Percentiles rank a stretch among this genome's conserved stretches.
These are phyloP conservation scores for Jacana jacana DNA, from an alignment of 2,113 vertebrate genomes.

Conservation along the genomic window DNA sequence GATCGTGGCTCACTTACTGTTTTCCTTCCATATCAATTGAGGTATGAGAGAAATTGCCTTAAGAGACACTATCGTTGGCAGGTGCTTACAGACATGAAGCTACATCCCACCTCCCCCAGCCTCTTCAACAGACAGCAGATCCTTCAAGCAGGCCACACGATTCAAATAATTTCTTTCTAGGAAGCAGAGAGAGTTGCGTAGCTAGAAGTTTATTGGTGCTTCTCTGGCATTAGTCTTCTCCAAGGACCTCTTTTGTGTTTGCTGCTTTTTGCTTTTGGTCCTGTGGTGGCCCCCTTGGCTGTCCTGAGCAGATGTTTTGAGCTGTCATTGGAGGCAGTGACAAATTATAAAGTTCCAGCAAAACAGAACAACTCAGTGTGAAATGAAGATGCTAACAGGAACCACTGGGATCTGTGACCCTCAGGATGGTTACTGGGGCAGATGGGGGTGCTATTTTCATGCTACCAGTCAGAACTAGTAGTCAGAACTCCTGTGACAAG, in stretches of 20 bases:
- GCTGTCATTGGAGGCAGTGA: neutral
- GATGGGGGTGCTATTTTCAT: neutral
- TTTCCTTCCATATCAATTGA: neutral
- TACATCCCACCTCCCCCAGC: fast-evolving
- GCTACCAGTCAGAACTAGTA: neutral
- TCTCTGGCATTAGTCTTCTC: neutral
- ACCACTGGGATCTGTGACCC: neutral
- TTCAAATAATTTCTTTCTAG: neutral
- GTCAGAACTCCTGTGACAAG: neutral
- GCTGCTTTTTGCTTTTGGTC: neutral
- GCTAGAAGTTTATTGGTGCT: neutral
- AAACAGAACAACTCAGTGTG: neutral
- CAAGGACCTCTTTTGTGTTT: fast-evolving
- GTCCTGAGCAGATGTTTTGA: neutral
- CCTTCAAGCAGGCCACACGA: neutral
- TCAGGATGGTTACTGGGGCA: neutral
- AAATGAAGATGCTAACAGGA: neutral
- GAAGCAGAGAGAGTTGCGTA: neutral
- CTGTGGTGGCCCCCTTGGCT: neutral
- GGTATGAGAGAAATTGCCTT: neutral
- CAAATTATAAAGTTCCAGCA: neutral
- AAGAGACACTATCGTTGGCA: neutral
- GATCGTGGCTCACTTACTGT: neutral
- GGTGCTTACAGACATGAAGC: neutral
- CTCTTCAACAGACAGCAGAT: neutral